Evolutionary conservation across 2,888 invertebrate species (phyloP), one percentile per base, ranked within the genome.

Genomic region (Papilio elwesi): DNA sequence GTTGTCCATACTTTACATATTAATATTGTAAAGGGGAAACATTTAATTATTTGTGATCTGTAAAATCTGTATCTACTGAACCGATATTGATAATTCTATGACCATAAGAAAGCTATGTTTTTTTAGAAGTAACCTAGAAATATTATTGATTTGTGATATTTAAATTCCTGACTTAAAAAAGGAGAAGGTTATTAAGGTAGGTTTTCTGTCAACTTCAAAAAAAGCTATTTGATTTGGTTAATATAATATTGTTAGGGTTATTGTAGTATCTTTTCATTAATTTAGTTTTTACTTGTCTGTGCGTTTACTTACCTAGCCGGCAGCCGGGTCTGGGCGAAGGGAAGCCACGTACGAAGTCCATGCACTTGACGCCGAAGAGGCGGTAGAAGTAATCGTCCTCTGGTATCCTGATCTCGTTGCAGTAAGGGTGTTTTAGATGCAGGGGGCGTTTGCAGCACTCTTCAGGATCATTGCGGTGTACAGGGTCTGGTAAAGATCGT

Each of bases 341-440:
- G 88, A 98, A 97, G 55, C 97, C 97, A 80, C 98, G 94, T 12
- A 98, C 98, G 84, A 98, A 98, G 90, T 98, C 97, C 85, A 98
- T 96, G 86, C 98, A 98, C 84, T 96, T 96, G 68, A 98, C 96
- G 78, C 96, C 95, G 88, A 97, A 98, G 55, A 97, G 93, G 7
- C 96, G 95, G 93, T 97, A 98, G 95, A 98, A 98, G 87, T 97
- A 97, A 86, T 98, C 98, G 84, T 98, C 97, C 78, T 97, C 97
- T 0, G 98, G 98, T 66, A 98, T 96, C 71, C 95, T 94, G 80
- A 98, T 97, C 91, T 98, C 98, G 89, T 98, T 96, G 86, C 98
- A 98, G 87, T 98, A 98, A 0, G 98, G 98, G 90, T 98, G 98
- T 86, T 97, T 97, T 69, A 96, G 93, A 81, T 97, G 97, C 13